Evolutionary conservation across 1,140 invertebrate genomes (phyloP), one percentile per base, ranked within the genome.

Genomic region (Formica exsecta): DNA sequence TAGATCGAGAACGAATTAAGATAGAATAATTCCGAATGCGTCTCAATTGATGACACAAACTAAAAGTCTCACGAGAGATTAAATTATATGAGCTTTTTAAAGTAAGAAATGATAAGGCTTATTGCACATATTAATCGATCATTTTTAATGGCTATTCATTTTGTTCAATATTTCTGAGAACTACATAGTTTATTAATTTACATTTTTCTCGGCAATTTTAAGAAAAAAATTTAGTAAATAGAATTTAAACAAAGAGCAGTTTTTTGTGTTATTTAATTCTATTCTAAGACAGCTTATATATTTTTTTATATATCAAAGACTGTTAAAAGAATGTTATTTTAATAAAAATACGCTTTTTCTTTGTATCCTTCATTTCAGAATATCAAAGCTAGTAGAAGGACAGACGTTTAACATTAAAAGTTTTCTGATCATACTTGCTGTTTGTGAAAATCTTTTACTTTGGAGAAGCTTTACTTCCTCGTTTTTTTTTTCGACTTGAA

Each of bases 21-120:
- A 51, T 70, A 32, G n/a, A 70, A 16, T 36, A 80, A 25, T 68
- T 80, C 44, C 44, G 76, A 68, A 64, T 80, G 44, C 44, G 64
- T 80, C 22, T 80, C 64, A 80, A 80, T 80, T 80, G 68, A 80
- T 54, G 76, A 80, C 64, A 9, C 36, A 22, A 80, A 68, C 16
- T 80, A 54, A 79, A 68, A 79, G 32, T 64, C 3, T 13, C 44
- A n/a, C 22, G 51, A 66, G 19, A 29, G 29, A 79, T 54, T 80
- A 22, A 44, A 29, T 32, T 54, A n/a, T n/a, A 41, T 54, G 29
- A 65, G 36, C n/a, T 79, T 68, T 68, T 9, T 13, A 22, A 4
- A 32, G 9, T 3, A 13, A 64, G 38, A 44, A 6, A 44, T 41
- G 6, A 19, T 19, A 51, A 2, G 2, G 5, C 5, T 68, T 44